A percentile compares a stretch with the other conserved stretches of the same genome.
Evolutionary conservation across 2,888 invertebrate genomes (phyloP).

Genomic region (Gonocerus acuteangulatus): DNA sequence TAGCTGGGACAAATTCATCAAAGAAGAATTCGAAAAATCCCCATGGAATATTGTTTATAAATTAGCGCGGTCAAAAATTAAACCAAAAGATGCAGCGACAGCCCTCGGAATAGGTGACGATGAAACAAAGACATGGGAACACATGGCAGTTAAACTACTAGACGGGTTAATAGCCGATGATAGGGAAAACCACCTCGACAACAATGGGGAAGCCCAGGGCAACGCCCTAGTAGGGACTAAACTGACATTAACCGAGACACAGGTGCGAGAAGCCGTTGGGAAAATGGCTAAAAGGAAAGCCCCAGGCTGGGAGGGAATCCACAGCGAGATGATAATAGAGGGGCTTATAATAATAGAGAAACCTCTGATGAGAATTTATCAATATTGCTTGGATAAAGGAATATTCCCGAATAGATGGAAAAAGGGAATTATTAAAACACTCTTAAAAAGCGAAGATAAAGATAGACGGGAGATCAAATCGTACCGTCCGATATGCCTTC

Average conservation of each 20-base stretch:
- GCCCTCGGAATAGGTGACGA: background rate
- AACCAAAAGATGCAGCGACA: background rate
- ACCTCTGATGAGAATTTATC: background rate
- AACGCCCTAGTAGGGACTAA: too few species aligned
- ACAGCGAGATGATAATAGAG: background rate
- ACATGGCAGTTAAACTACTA: too few species aligned
- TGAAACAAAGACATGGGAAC: background rate
- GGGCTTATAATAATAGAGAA: background rate
- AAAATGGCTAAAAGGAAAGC: background rate
- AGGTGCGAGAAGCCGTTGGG: background rate
- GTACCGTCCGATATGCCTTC: constrained; percentile 13
- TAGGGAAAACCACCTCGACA: too few species aligned
- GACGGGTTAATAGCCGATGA: background rate
- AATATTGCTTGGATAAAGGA: background rate
- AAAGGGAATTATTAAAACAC: background rate
- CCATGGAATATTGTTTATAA: background rate
- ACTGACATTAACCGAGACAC: too few species aligned
- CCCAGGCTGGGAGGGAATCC: background rate
- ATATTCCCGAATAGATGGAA: constrained; percentile 15
- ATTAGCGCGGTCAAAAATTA: background rate
- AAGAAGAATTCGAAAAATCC: background rate
- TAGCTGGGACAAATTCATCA: background rate
- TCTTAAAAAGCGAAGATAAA: constrained; percentile 15
- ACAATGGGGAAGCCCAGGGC: too few species aligned
- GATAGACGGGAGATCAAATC: constrained; percentile 1